Percentiles rank a stretch among this genome's conserved stretches.
Conservation (phyloP, 2,797 vertebrate species). For the Hylomyscus alleni region DNA sequence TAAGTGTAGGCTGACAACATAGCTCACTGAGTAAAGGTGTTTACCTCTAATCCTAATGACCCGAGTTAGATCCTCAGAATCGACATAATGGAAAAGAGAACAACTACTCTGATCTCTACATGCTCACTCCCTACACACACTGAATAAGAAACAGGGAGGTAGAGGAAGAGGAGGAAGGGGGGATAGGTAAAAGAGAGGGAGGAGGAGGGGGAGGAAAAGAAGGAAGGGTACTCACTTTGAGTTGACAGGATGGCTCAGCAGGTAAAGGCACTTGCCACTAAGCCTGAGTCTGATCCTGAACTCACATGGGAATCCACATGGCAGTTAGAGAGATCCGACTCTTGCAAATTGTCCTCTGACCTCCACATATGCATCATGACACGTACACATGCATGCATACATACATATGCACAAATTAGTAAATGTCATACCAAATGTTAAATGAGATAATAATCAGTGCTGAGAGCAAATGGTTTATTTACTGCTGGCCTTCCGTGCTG, state of each 20-base stretch:
- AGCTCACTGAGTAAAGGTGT: not conserved
- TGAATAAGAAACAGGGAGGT: not conserved
- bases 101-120: not conserved
- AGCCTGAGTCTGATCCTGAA: not conserved
- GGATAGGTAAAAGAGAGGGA: accelerated
- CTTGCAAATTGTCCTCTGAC: not conserved
- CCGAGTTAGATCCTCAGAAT: not conserved
- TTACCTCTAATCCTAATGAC: not conserved
- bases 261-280: not conserved
- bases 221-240: not conserved
- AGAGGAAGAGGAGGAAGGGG: too few relatives aligned
- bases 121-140: not conserved
- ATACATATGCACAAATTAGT: not conserved
- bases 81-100: not conserved
- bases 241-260: not conserved
- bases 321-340: not conserved
- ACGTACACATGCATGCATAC: not conserved
- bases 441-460: not conserved
- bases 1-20: not conserved
- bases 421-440: not conserved
- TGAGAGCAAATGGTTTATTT: not conserved
- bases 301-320: not conserved
- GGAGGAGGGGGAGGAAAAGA: not conserved
- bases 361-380: not conserved
- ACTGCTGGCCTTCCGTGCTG: not conserved